Evolutionary conservation across 2,113 vertebrate genomes (phyloP).

Genomic region (Heliornis fulica): DNA sequence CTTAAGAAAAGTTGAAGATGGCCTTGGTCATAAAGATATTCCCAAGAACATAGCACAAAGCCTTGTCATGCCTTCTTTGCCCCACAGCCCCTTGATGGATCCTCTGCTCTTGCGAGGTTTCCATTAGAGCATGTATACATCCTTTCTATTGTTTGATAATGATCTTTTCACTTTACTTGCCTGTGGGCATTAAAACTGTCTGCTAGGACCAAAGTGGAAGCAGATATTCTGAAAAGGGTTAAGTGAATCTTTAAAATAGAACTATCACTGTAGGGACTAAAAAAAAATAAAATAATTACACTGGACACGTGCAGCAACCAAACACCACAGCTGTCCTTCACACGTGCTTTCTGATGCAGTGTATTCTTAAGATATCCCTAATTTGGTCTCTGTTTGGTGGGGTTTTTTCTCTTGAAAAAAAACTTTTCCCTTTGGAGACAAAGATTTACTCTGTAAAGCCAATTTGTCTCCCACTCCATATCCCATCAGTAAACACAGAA

Average conservation of each 20-base stretch:
- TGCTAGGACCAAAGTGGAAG: not conserved
- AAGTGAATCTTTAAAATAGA: not conserved
- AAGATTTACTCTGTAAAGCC: not conserved
- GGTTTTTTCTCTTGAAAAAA: not conserved
- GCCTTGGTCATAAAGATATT: not conserved
- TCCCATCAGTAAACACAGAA: not conserved
- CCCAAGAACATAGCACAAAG: not conserved
- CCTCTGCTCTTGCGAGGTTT: not conserved
- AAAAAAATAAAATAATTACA: not conserved
- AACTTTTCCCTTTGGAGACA: not conserved
- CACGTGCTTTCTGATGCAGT: not conserved
- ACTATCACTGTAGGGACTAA: not conserved
- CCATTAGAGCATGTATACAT: not conserved
- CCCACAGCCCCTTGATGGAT: not conserved
- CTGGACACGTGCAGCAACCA: not conserved
- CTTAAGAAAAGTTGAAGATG: not conserved
- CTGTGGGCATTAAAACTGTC: not conserved
- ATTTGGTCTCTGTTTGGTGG: not conserved
- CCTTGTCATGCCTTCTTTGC: not conserved
- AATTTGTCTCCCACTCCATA: not conserved
- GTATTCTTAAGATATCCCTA: not conserved
- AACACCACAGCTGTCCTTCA: not conserved
- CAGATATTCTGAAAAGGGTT: not conserved
- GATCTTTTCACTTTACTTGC: not conserved
- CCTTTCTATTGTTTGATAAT: slow-evolving; percentile 20